These are phyloP conservation scores for Corapipo altera DNA, from an alignment of 2,113 vertebrate species.

Conservation along the genomic window DNA sequence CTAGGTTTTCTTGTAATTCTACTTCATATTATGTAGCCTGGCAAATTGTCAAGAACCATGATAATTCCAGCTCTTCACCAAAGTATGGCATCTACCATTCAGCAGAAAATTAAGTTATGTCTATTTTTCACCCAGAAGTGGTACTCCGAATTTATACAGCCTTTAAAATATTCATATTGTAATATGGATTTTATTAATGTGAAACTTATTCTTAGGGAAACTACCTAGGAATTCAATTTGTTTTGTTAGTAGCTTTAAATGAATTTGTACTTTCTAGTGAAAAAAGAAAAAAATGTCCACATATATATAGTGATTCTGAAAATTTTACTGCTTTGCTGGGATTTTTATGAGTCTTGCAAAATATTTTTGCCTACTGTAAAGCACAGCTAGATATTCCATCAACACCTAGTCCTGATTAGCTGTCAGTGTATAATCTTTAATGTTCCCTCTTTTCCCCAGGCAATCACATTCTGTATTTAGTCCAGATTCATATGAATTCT, in stretches of 20 bases:
- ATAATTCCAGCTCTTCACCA: not conserved
- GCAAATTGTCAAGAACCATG: not conserved
- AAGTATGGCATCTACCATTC: not conserved
- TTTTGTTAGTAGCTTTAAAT: not conserved
- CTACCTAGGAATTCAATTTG: not conserved
- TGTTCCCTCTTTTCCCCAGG: not conserved
- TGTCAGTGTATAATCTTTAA: not conserved
- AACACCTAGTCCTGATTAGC: not conserved
- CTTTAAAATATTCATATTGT: not conserved
- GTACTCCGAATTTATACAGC: not conserved
- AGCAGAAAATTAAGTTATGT: not conserved
- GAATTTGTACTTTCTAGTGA: not conserved
- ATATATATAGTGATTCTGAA: not conserved
- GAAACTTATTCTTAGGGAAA: not conserved
- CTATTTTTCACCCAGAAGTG: conserved; percentile 5
- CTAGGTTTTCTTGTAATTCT: not conserved
- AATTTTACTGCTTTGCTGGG: not conserved
- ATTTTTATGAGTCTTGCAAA: not conserved
- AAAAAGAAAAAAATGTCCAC: not conserved
- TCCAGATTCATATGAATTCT: not conserved
- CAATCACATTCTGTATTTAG: not conserved
- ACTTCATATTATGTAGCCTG: not conserved
- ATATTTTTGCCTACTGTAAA: not conserved
- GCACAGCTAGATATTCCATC: not conserved
- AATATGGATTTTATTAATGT: not conserved